A percentile compares a stretch with the other conserved stretches of the same genome.
Evolutionary conservation across 1,140 invertebrate species (phyloP).

Genomic region (Mercenaria mercenaria): DNA sequence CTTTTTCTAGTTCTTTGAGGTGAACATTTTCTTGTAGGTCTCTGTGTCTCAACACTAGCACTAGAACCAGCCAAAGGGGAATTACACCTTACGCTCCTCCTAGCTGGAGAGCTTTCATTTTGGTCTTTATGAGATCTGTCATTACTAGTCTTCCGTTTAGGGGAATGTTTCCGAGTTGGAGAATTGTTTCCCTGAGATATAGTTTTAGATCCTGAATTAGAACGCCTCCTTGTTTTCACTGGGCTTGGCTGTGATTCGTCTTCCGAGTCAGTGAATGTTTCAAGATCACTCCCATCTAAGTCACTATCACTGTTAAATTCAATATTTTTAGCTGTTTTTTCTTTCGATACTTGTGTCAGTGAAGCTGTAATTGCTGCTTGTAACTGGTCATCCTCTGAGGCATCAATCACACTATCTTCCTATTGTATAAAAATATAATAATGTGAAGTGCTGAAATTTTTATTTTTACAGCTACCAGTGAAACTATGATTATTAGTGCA

Average conservation of each 20-base stretch:
- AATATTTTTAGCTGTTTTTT: neutral
- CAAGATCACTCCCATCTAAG: conserved; percentile 80
- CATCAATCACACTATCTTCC: conserved; percentile 85
- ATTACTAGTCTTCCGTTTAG: neutral
- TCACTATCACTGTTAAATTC: conserved; percentile 58
- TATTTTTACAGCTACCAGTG: too few species aligned
- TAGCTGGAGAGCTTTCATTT: neutral
- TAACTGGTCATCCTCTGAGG: conserved; percentile 86
- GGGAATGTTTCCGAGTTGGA: conserved; percentile 18
- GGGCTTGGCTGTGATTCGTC: neutral
- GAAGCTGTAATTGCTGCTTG: conserved; percentile 87
- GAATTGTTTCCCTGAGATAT: neutral
- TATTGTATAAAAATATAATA: conserved; percentile 55
- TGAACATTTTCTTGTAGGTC: conserved; percentile 1
- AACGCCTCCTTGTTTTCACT: neutral
- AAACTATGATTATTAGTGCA: too few species aligned
- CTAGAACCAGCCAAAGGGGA: conserved; percentile 46
- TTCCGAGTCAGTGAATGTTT: conserved; percentile 85
- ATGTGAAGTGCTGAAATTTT: too few species aligned
- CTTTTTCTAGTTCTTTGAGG: conserved; percentile 4
- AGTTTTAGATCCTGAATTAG: neutral
- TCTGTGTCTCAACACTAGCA: conserved; percentile 17
- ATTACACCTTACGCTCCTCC: conserved; percentile 18
- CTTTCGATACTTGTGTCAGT: conserved; percentile 70
- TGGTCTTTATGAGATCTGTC: neutral